phyloP scores from a whole-genome alignment of 2,113 vertebrate genomes.

The Pollachius pollachius region DNA sequence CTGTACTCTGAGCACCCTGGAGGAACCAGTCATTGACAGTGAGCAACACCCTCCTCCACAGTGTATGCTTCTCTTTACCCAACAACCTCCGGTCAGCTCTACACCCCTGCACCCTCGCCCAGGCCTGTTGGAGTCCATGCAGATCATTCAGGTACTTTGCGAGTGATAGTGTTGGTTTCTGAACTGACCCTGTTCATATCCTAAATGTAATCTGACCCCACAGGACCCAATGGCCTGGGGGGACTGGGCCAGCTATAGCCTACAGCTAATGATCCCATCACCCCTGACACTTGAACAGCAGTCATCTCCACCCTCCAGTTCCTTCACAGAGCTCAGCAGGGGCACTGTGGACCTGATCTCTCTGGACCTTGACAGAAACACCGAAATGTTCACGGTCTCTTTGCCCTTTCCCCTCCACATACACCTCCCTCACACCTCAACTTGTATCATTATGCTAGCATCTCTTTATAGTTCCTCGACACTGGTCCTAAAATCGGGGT shows the following conservation, averaged over 20 bases:
- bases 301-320: conserved; percentile 28
- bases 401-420: background rate
- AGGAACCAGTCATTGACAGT: no score
- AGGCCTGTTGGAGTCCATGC: background rate
- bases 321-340: conserved; percentile 51
- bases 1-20: no score
- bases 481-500: no score
- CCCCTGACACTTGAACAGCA: conserved; percentile 71
- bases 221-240: conserved; percentile 81
- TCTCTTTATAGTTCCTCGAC: no score
- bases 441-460: no score
- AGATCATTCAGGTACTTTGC: background rate
- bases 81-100: no score
- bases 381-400: conserved; percentile 55
- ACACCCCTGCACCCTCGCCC: no score
- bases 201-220: background rate
- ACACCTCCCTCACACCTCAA: background rate
- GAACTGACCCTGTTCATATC: background rate
- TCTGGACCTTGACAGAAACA: conserved; percentile 66
- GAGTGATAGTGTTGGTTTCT: background rate
- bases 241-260: conserved; percentile 74
- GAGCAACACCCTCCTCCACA: no score
- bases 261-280: conserved; percentile 74
- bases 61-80: no score
- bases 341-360: conserved; percentile 43